phyloP scores from a whole-genome alignment of 2,888 invertebrate genomes.

The Conops quadrifasciatus region DNA sequence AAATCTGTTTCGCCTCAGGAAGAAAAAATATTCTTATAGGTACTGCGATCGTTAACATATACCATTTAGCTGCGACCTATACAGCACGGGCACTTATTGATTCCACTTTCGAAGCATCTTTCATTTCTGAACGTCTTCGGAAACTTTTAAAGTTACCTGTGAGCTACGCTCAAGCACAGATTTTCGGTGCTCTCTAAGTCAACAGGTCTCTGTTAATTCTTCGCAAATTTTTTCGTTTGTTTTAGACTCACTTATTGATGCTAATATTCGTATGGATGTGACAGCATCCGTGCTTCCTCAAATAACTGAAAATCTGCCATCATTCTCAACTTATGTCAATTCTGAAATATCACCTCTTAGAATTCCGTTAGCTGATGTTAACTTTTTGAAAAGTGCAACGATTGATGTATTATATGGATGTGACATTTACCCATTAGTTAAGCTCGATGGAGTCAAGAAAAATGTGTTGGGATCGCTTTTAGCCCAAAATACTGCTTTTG shows the following conservation, averaged over 20 bases:
- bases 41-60: too few relatives aligned
- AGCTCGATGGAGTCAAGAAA: not conserved
- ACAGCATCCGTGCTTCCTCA: too few relatives aligned
- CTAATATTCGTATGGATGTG: too few relatives aligned
- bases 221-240: not conserved
- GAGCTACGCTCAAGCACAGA: not conserved
- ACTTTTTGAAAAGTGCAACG: not conserved
- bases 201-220: not conserved
- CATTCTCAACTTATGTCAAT: too few relatives aligned
- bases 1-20: too few relatives aligned
- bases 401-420: not conserved
- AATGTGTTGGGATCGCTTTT: not conserved
- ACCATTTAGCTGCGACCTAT: too few relatives aligned
- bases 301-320: not conserved
- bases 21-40: too few relatives aligned
- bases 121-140: conserved; percentile 26
- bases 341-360: not conserved
- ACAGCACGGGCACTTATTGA: conserved; percentile 29
- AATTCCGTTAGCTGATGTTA: not conserved
- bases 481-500: conserved; percentile 5
- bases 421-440: not conserved
- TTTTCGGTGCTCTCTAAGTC: conserved; percentile 33
- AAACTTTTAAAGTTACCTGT: conserved; percentile 9
- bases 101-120: conserved; percentile 31
- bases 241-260: too few relatives aligned